These are phyloP conservation scores for Orientallactaga bullata DNA, from an alignment of 2,113 vertebrate genomes.

Conservation along the genomic window DNA sequence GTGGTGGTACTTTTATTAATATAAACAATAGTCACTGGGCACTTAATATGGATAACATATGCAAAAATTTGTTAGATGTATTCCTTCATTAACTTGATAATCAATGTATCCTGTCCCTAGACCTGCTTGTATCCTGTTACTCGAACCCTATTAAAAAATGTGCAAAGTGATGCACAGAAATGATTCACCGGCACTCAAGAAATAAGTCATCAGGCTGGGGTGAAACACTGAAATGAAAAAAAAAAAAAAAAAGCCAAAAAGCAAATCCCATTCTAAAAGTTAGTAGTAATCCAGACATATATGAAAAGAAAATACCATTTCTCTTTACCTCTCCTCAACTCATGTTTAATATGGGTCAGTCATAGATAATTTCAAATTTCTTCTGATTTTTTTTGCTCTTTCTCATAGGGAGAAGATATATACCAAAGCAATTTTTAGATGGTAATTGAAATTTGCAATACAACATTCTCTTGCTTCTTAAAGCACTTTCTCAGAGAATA, in stretches of 20 bases:
- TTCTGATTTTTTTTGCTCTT: slow-evolving; percentile 37
- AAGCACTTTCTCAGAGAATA: background rate
- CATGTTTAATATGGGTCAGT: background rate
- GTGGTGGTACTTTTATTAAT: background rate
- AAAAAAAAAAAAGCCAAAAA: too few relatives aligned
- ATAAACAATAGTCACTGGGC: slow-evolving; percentile 1
- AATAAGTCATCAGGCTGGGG: background rate
- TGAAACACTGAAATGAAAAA: background rate
- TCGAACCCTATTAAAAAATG: background rate
- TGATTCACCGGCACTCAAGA: background rate
- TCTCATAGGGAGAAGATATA: background rate
- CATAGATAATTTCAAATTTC: slow-evolving; percentile 11
- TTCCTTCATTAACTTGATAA: background rate
- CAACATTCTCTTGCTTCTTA: background rate
- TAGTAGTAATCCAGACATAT: background rate
- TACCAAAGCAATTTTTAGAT: background rate
- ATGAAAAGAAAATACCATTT: background rate
- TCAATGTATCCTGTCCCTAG: background rate
- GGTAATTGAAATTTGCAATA: background rate
- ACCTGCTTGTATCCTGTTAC: background rate
- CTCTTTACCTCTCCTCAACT: background rate
- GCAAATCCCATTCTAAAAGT: background rate
- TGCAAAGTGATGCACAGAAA: background rate
- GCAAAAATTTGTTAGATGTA: background rate
- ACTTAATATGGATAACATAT: background rate